These are phyloP conservation scores for Sycophila sp. DNA, from an alignment of 1,140 invertebrate species.

Conservation along the genomic window DNA sequence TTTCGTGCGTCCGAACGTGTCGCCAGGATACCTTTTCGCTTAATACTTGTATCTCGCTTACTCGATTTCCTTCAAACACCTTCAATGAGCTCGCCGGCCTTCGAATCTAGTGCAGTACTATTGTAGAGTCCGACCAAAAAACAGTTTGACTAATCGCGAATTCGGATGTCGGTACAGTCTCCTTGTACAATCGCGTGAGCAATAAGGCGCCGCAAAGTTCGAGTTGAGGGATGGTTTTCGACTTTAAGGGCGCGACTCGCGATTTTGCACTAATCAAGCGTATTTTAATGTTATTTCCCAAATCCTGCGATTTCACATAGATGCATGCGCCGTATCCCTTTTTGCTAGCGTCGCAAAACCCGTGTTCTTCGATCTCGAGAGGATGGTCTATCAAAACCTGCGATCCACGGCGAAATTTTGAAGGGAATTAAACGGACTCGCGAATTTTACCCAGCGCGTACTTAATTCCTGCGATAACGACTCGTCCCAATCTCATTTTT, in stretches of 20 bases:
- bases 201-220: slow-evolving; percentile 58
- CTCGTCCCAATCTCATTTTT: no score
- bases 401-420: no score
- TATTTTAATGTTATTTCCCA: not conserved
- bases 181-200: slow-evolving; percentile 35
- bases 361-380: slow-evolving; percentile 3
- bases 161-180: not conserved
- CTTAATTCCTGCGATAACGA: no score
- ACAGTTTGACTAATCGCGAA: not conserved
- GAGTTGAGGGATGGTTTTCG: slow-evolving; percentile 43
- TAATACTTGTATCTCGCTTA: slow-evolving; percentile 42
- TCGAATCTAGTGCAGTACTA: slow-evolving; percentile 34
- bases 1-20: slow-evolving; percentile 43
- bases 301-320: not conserved
- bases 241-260: slow-evolving; percentile 19
- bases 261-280: slow-evolving; percentile 3
- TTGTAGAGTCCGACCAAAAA: slow-evolving; percentile 31
- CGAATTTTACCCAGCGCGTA: no score
- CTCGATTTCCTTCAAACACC: slow-evolving; percentile 43
- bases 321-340: slow-evolving; percentile 12
- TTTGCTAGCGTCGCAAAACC: slow-evolving; percentile 24
- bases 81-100: not conserved
- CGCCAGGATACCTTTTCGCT: slow-evolving; percentile 35
- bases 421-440: no score
- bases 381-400: no score